These are phyloP conservation scores for Drosophila demipolita DNA, from an alignment of 2,888 invertebrate genomes.

Conservation along the genomic window DNA sequence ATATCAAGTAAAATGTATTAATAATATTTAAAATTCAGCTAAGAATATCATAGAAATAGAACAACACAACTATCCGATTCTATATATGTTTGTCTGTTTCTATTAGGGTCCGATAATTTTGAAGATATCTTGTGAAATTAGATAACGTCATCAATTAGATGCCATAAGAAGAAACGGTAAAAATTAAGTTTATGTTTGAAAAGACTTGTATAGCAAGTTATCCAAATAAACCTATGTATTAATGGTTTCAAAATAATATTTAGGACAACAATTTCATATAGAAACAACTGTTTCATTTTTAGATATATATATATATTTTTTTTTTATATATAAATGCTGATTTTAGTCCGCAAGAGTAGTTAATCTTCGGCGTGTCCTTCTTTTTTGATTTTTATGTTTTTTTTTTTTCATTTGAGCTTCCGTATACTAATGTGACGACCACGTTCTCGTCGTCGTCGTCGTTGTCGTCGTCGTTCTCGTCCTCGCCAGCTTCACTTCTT, in stretches of 20 bases:
- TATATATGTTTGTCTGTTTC: background rate
- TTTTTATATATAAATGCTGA: background rate
- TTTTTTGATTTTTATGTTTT: conserved; percentile 18
- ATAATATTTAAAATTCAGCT: too few relatives aligned
- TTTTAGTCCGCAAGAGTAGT: background rate
- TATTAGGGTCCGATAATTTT: background rate
- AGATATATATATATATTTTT: background rate
- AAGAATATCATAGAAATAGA: too few relatives aligned
- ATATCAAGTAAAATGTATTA: too few relatives aligned
- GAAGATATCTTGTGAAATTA: background rate
- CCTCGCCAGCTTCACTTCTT: conserved; percentile 35
- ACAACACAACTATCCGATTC: background rate
- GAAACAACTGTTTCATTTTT: background rate
- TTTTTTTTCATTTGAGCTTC: conserved; percentile 60
- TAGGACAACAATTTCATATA: background rate
- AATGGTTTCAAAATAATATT: background rate
- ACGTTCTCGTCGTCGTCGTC: conserved; percentile 27
- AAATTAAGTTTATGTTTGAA: background rate
- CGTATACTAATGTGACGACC: conserved; percentile 75
- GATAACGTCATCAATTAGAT: background rate
- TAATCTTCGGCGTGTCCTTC: background rate
- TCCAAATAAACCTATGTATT: background rate
- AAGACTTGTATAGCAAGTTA: background rate
- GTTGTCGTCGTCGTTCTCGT: conserved; percentile 24
- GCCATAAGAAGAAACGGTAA: background rate